phyloP scores from a whole-genome alignment of 2,888 invertebrate genomes.

The Plebejus argus region DNA sequence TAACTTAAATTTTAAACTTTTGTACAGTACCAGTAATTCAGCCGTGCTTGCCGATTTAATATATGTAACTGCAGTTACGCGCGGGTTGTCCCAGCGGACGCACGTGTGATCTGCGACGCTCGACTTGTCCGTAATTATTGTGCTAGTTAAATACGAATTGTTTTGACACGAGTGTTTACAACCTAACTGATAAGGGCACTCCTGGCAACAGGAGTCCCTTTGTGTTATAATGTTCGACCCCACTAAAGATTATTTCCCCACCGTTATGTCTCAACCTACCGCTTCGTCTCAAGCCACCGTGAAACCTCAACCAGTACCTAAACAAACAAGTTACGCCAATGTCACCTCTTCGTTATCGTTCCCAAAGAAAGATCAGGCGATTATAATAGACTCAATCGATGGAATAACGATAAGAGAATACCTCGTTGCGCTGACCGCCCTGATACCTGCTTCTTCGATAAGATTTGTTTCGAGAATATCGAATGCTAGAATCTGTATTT shows the following conservation, averaged over 20 bases:
- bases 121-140: not conserved
- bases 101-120: not conserved
- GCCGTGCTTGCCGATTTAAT: too few relatives aligned
- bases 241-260: not conserved
- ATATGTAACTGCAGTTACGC: too few relatives aligned
- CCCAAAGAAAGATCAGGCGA: conserved; percentile 40
- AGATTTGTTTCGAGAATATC: conserved; percentile 38
- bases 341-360: conserved; percentile 30
- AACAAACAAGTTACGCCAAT: conserved; percentile 8
- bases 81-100: not conserved
- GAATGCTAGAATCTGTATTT: conserved; percentile 36
- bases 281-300: not conserved
- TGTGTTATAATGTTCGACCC: not conserved
- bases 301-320: not conserved
- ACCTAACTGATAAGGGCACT: conserved; percentile 5
- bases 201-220: conserved; percentile 21
- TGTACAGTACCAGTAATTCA: too few relatives aligned
- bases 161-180: not conserved
- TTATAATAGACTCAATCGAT: conserved; percentile 38
- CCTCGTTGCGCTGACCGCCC: conserved; percentile 30
- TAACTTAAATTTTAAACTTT: too few relatives aligned
- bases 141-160: not conserved
- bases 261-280: not conserved
- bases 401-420: conserved; percentile 37
- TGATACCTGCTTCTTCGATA: conserved; percentile 33